Conservation (phyloP, 2,797 vertebrate genomes). For the Myotis pilosus region DNA sequence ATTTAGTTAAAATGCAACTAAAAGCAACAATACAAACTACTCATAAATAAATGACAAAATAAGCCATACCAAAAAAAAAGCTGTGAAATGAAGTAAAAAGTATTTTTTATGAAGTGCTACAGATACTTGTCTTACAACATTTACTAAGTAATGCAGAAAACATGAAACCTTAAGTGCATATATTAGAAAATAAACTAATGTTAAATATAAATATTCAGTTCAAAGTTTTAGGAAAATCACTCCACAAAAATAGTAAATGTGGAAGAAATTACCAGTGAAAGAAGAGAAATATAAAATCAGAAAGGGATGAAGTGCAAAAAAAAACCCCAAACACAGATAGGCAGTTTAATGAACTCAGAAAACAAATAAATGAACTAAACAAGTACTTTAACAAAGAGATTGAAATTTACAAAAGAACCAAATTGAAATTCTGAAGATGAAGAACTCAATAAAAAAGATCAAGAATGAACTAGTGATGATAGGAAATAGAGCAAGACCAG, state of each 20-base stretch:
- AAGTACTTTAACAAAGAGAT: background rate
- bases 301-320: background rate
- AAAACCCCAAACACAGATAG: background rate
- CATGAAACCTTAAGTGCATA: background rate
- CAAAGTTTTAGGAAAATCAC: background rate
- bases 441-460: background rate
- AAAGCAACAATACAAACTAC: background rate
- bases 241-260: background rate
- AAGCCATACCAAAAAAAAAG: background rate
- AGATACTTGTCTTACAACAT: background rate
- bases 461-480: background rate
- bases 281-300: background rate
- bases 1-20: background rate
- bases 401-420: background rate
- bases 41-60: background rate
- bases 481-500: background rate
- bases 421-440: background rate
- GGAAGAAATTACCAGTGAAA: background rate
- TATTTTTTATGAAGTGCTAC: slow-evolving; percentile 17
- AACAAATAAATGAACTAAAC: background rate
- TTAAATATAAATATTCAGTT: background rate
- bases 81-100: background rate
- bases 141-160: background rate
- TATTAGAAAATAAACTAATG: background rate
- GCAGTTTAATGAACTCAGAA: background rate